Percentiles rank a stretch among this genome's conserved stretches.
Evolutionary conservation across 2,113 vertebrate species (phyloP).

Genomic region (Otocyon megalotis): DNA sequence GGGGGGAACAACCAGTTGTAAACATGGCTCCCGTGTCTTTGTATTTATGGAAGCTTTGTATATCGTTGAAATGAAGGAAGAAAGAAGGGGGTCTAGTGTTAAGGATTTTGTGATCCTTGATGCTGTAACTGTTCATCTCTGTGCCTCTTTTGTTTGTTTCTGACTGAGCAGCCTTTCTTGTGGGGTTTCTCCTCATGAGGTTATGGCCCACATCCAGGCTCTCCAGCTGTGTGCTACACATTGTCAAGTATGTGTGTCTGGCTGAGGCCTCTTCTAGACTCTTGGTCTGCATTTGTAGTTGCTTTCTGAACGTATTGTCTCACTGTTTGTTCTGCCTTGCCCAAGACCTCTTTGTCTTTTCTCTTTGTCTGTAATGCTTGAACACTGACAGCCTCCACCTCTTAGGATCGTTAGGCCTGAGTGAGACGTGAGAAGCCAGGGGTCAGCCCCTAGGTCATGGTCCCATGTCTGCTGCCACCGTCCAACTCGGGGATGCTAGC

Average conservation of each 20-base stretch:
- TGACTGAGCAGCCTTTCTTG: background rate
- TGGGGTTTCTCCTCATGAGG: too few species aligned
- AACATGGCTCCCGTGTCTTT: accelerated
- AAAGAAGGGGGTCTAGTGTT: background rate
- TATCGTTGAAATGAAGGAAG: background rate
- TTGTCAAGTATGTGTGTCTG: accelerated
- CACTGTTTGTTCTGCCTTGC: background rate
- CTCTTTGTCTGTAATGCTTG: background rate
- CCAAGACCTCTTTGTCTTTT: background rate
- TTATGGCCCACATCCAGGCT: accelerated
- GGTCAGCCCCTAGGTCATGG: background rate
- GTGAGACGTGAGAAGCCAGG: background rate
- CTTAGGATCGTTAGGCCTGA: background rate
- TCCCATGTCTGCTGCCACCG: accelerated
- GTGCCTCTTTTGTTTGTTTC: background rate
- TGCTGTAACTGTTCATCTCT: accelerated
- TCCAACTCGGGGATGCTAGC: accelerated
- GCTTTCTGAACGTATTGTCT: background rate
- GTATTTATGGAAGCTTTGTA: accelerated
- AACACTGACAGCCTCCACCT: background rate
- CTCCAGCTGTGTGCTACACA: accelerated
- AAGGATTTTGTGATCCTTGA: accelerated
- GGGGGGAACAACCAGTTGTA: background rate
- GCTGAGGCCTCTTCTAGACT: background rate
- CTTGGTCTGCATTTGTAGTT: background rate